Percentiles rank a stretch among this genome's conserved stretches.
phyloP scores from a whole-genome alignment of 1,140 invertebrate species.

The Aphaenogaster floridana region DNA sequence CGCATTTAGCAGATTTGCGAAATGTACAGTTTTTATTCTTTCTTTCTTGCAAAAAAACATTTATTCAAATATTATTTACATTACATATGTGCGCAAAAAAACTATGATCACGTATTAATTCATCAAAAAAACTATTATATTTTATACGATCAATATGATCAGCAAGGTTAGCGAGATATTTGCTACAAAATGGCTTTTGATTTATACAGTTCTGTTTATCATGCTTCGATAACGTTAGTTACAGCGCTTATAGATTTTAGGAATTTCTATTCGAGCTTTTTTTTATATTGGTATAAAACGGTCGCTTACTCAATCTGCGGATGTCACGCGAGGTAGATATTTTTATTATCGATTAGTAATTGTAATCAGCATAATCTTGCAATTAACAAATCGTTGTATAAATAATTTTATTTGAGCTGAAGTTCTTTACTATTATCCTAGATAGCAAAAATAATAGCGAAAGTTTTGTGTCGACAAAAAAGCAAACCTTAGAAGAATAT shows the following conservation, averaged over 20 bases:
- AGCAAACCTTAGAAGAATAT: not conserved
- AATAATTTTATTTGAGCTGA: not conserved
- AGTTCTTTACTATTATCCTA: not conserved
- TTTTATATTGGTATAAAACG: not conserved
- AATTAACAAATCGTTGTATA: not conserved
- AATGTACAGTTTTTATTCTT: not conserved
- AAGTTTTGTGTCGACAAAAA: not conserved
- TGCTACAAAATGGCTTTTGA: not conserved
- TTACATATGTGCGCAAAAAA: not conserved
- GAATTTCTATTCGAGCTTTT: conserved; percentile 10
- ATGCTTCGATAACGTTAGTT: not conserved
- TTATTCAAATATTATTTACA: not conserved
- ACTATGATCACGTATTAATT: not conserved
- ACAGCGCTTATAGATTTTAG: not conserved
- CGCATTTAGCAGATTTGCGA: conserved; percentile 25
- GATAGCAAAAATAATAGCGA: not conserved
- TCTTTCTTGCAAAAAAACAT: not conserved
- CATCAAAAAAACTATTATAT: conserved; percentile 2
- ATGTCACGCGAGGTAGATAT: conserved; percentile 3
- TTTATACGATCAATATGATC: not conserved
- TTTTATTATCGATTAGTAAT: conserved; percentile 1
- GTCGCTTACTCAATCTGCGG: not conserved
- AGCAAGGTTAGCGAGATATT: not conserved
- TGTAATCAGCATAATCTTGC: not conserved
- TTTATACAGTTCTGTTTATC: conserved; percentile 10